These are phyloP conservation scores for Eulemur coronatus DNA, from an alignment of 2,797 vertebrate genomes.

Conservation along the genomic window DNA sequence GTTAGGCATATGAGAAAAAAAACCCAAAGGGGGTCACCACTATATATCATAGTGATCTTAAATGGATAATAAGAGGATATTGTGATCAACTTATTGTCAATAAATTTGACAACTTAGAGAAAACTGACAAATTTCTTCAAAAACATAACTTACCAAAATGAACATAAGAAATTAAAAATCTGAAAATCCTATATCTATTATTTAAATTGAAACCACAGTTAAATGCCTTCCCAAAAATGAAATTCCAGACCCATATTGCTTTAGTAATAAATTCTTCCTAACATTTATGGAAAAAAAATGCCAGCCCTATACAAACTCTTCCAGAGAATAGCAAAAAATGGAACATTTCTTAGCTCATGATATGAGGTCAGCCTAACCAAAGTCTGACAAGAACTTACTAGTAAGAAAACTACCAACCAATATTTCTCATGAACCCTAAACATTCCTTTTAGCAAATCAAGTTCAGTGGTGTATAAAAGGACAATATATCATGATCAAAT, in stretches of 20 bases:
- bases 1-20: neutral
- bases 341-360: neutral
- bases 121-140: neutral
- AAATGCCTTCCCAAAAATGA: neutral
- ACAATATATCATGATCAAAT: neutral
- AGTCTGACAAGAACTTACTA: neutral
- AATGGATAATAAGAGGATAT: neutral
- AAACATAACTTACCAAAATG: neutral
- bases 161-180: neutral
- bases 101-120: neutral
- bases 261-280: neutral
- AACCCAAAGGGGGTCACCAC: neutral
- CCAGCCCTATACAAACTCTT: neutral
- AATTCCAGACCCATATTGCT: neutral
- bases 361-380: neutral
- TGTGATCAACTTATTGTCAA: neutral
- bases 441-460: neutral
- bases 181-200: neutral
- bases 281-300: neutral
- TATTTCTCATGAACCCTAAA: neutral
- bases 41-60: neutral
- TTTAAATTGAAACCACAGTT: neutral
- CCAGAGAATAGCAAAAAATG: neutral
- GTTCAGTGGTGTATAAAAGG: neutral
- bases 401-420: neutral